A percentile compares a stretch with the other conserved stretches of the same genome.
Conservation (phyloP, 2,888 invertebrate genomes). For the Plebejus argus region DNA sequence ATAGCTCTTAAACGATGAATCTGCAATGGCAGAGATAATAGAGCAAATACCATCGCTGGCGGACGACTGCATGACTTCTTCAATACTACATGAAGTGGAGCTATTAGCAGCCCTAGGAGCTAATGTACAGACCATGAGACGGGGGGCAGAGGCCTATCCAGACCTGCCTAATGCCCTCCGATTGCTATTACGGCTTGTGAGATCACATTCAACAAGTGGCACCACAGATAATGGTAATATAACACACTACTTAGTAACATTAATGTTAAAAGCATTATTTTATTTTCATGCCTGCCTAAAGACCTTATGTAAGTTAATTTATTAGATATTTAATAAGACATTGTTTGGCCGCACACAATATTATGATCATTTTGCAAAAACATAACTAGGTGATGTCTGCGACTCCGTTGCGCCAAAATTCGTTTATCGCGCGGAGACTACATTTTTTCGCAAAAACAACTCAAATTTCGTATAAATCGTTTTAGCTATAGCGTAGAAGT, state of each 20-base stretch:
- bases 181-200: conserved; percentile 81
- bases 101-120: conserved; percentile 85
- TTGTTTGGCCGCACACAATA: too few species aligned
- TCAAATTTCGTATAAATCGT: too few species aligned
- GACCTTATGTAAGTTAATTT: too few species aligned
- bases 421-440: too few species aligned
- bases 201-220: conserved; percentile 61
- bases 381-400: too few species aligned
- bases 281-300: not conserved
- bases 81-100: conserved; percentile 88
- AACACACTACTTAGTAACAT: not conserved
- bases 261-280: not conserved
- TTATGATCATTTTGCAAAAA: too few species aligned
- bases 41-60: conserved; percentile 85
- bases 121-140: conserved; percentile 84
- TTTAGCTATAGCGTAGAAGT: too few species aligned
- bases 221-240: conserved; percentile 60
- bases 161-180: conserved; percentile 85
- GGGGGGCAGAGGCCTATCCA: conserved; percentile 85
- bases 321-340: too few species aligned
- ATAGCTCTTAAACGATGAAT: conserved; percentile 70
- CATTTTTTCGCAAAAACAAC: too few species aligned
- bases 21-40: conserved; percentile 84
- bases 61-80: conserved; percentile 86
- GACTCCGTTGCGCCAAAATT: too few species aligned